Conservation (phyloP, 2,113 vertebrate genomes). For the Salminus brasiliensis region DNA sequence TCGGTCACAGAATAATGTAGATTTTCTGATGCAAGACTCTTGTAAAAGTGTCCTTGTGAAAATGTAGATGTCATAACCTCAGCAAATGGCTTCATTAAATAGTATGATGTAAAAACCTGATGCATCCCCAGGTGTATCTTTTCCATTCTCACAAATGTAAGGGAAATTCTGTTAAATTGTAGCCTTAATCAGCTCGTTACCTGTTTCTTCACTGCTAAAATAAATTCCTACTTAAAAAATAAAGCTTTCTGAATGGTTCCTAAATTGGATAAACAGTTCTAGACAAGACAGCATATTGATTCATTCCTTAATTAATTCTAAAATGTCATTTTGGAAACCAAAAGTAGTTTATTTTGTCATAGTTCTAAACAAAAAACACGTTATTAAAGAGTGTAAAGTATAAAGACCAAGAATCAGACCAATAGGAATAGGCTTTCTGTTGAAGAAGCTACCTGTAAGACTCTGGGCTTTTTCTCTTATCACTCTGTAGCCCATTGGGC, state of each 20-base stretch:
- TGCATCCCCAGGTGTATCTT: slow-evolving; percentile 22
- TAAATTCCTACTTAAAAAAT: not conserved
- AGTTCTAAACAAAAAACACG: too few species aligned
- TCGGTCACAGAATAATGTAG: slow-evolving; percentile 39
- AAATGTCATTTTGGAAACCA: too few species aligned
- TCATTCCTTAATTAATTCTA: too few species aligned
- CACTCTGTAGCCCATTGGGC: not conserved
- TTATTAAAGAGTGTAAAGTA: too few species aligned
- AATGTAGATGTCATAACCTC: slow-evolving; percentile 41
- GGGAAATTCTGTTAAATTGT: not conserved
- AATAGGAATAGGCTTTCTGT: not conserved
- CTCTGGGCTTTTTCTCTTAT: not conserved
- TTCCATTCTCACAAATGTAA: not conserved
- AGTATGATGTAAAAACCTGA: slow-evolving; percentile 43
- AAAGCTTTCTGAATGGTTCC: not conserved
- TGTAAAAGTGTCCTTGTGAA: slow-evolving; percentile 39
- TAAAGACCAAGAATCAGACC: not conserved
- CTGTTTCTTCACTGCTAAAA: not conserved
- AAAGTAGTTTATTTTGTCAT: too few species aligned
- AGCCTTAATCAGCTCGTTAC: not conserved
- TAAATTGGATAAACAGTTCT: too few species aligned
- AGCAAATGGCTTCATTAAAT: slow-evolving; percentile 47
- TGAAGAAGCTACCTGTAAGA: not conserved
- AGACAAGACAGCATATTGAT: too few species aligned
- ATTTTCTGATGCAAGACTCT: slow-evolving; percentile 44